These are phyloP conservation scores for Himantopus leucocephalus DNA, from an alignment of 2,113 vertebrate species.

Conservation along the genomic window DNA sequence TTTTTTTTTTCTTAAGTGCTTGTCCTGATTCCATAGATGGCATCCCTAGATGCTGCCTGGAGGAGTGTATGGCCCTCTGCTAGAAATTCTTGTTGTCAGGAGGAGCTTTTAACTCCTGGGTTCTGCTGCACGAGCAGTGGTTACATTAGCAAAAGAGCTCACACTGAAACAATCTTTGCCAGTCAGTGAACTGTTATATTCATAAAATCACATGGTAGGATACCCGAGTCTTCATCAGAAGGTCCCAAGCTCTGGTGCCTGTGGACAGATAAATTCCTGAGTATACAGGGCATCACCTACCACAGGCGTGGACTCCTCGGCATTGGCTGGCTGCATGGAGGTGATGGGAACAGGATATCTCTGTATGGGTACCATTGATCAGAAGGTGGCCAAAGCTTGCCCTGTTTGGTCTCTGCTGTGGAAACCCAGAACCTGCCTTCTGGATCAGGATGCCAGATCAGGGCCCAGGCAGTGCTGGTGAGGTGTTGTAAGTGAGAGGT, in stretches of 20 bases:
- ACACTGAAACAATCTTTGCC: background rate
- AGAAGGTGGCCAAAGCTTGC: background rate
- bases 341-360: background rate
- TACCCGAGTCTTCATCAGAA: background rate
- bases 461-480: background rate
- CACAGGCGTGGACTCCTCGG: accelerated
- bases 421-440: background rate
- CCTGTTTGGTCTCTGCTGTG: background rate
- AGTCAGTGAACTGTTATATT: background rate
- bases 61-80: background rate
- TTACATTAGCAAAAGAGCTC: background rate
- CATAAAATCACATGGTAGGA: background rate
- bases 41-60: background rate
- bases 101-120: background rate
- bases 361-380: accelerated
- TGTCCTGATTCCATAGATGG: background rate
- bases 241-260: background rate
- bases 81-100: background rate
- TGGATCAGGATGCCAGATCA: background rate
- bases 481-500: background rate
- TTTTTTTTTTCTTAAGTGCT: background rate
- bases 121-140: background rate
- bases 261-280: background rate
- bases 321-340: accelerated
- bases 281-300: background rate